Evolutionary conservation across 2,888 invertebrate species (phyloP), one percentile per base, ranked within the genome.

Genomic region (Ecliptopera silaceata): DNA sequence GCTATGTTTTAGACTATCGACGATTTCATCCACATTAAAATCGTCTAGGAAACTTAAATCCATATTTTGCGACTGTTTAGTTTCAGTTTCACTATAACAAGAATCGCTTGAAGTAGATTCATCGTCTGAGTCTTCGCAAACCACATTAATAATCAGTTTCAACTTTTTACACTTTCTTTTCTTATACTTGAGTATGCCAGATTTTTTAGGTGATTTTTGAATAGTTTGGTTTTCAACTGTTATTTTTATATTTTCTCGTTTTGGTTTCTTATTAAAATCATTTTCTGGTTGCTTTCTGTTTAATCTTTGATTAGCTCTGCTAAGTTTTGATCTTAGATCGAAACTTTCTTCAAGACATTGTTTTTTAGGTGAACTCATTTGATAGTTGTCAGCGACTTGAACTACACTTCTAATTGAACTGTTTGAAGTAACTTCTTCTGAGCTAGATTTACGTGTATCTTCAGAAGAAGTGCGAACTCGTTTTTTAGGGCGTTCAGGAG

Each of bases 1-100:
- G 42, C 64, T 67, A 13, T 63, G 59, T 49, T 74, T 74, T 57
- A 86, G 70, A 60, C 74, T 79, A 42, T 82, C 71, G 1, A 82
- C 80, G 17, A 88, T 84, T 71, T 83, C 86, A 63, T 88, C 88
- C 20, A 84, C 68, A 65, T 88, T 72, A 4, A 88, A 71, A 59
- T 86, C 86, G 54, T 88, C 86, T 10, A 87, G 72, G 61, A 87
- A 87, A 65, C 80, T 82, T 22, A 86, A 61, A 55, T 87, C 86
- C 43, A 62, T 65, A 52, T 73, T 69, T 22, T 61, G 50, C 17
- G 57, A 15, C 36, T 49, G 34, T 18, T 6, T 49, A 20, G 20
- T 42, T 22, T 42, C 42, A 39, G 38, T 44, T 29, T 61, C 42
- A 39, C 42, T 36, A 15, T 17, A 29, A 26, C 31, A 41, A 1